Conservation (phyloP, 2,113 vertebrate genomes). For the Chaenogobius annularis region DNA sequence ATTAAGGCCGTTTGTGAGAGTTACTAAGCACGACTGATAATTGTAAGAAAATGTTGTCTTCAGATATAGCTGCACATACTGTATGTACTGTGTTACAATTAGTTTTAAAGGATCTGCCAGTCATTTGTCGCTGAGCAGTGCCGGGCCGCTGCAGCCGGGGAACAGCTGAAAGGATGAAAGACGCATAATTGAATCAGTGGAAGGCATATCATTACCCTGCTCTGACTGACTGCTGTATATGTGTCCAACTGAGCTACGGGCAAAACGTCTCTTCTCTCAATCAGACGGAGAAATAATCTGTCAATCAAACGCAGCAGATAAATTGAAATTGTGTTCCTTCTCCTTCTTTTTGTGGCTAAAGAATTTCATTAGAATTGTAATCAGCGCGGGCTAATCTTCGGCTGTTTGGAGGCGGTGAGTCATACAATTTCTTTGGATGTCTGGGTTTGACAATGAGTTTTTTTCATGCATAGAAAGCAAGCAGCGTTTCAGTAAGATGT, state of each 20-base stretch:
- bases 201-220: slow-evolving; percentile 36
- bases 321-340: slow-evolving; percentile 8
- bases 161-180: slow-evolving; percentile 66
- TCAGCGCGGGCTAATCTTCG: slow-evolving; percentile 14
- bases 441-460: neutral
- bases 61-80: neutral
- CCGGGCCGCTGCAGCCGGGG: slow-evolving; percentile 16
- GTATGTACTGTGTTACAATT: neutral
- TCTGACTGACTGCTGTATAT: slow-evolving; percentile 21
- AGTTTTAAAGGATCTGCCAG: slow-evolving; percentile 12
- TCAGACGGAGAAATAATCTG: neutral
- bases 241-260: neutral
- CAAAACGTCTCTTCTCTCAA: neutral
- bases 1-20: too few relatives aligned
- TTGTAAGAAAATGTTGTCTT: neutral
- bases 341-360: slow-evolving; percentile 8
- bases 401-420: neutral
- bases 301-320: slow-evolving; percentile 6
- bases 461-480: neutral
- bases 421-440: slow-evolving; percentile 15
- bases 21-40: too few relatives aligned
- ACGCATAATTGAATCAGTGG: slow-evolving; percentile 60
- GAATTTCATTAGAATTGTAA: slow-evolving; percentile 31
- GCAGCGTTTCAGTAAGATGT: neutral
- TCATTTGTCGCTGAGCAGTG: slow-evolving; percentile 9